Evolutionary conservation across 2,113 vertebrate species (phyloP).

Genomic region (Prunella himalayana): DNA sequence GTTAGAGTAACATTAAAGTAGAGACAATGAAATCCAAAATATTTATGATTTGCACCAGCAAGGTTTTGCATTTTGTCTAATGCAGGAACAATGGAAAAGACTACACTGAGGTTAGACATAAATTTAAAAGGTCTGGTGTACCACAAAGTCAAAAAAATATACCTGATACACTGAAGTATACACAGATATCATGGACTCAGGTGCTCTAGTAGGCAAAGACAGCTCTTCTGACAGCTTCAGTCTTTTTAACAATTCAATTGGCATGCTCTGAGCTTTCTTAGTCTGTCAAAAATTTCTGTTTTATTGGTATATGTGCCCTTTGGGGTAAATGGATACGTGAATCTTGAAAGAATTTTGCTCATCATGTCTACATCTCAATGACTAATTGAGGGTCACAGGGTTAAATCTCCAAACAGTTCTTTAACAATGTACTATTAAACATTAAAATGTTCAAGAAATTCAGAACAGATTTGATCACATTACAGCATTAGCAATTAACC

Average conservation of each 20-base stretch:
- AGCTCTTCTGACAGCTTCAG: not conserved
- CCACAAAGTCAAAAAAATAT: not conserved
- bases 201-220: not conserved
- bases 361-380: not conserved
- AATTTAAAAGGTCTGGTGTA: not conserved
- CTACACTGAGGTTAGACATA: not conserved
- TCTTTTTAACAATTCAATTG: not conserved
- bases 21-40: not conserved
- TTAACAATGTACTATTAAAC: not conserved
- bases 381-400: constrained; percentile 23
- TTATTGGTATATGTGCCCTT: not conserved
- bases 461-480: not conserved
- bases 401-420: constrained; percentile 11
- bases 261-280: not conserved
- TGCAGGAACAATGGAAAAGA: not conserved
- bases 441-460: constrained; percentile 22
- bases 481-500: constrained; percentile 8
- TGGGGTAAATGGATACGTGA: not conserved
- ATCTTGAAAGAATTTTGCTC: not conserved
- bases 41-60: not conserved
- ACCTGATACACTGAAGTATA: not conserved
- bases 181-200: not conserved
- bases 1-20: not conserved
- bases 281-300: not conserved
- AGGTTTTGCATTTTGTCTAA: not conserved